Base-by-base conservation (phyloP, 2,797 vertebrate species). In the Halcyon badia region DNA sequence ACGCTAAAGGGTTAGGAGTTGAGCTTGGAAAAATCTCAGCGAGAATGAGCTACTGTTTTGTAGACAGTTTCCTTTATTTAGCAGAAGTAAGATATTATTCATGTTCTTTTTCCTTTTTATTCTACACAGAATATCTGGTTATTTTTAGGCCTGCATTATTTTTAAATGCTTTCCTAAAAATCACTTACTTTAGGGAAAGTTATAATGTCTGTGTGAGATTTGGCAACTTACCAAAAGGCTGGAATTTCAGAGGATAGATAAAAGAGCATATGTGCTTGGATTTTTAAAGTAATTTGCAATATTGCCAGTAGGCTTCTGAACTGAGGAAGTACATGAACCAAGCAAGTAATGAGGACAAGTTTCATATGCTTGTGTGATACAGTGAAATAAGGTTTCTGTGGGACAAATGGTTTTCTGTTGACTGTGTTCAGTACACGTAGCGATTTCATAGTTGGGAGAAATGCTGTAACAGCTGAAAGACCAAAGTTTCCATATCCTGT, bases 271-370 rank as follows among this genome's bases (percentile, higher is more conserved):
- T 95, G 79, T 78, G 76, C 91, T 94, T 83, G 49, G 80, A 86
- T 94, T 91, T 96, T 91, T 68, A 65, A 95, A 94, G 80, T 76
- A 69, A 72, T 93, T 91, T 90, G 79, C 88, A 86, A 28, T 88
- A 65, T 81, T 96, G 90, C 80, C 83, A 91, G 70, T 93, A 88
- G 61, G 64, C 72, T 96, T 92, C 72, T 95, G 44, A 54, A 66
- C 58, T 79, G 68, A 80, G 60, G 87, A 92, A 60, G 75, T 82
- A 91, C 11, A 52, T 88, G 91, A 88, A 75, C 70, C 70, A 88
- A 91, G 48, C 20, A 4, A 88, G 46, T 91, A 95, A 89, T 66
- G 79, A 86, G 72, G 89, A 92, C 95, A 91, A 51, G 62, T 95
- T 96, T 96, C 93, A 78, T 96, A 83, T 94, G 94, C 80, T 95